These are phyloP conservation scores for Anticlea derivata DNA, from an alignment of 2,888 invertebrate species.

Conservation along the genomic window DNA sequence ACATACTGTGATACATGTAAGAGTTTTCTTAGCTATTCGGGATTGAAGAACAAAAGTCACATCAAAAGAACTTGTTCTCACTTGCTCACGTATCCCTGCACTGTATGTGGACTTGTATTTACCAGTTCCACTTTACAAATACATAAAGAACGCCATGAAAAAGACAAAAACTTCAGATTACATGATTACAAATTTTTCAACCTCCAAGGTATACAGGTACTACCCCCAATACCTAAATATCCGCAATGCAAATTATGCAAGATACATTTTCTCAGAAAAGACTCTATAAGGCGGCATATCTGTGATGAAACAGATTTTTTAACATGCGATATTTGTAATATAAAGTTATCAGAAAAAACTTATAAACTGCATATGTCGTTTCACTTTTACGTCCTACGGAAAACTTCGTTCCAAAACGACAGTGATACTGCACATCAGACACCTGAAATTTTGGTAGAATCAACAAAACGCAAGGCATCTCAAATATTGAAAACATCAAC, in stretches of 20 bases:
- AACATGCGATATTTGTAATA: slow-evolving; percentile 55
- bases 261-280: slow-evolving; percentile 54
- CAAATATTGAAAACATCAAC: neutral
- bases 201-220: slow-evolving; percentile 49
- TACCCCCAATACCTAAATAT: slow-evolving; percentile 60
- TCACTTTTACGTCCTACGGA: slow-evolving; percentile 52
- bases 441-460: neutral
- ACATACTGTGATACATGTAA: slow-evolving; percentile 58
- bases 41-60: slow-evolving; percentile 44
- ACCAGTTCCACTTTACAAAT: slow-evolving; percentile 42
- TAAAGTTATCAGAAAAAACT: slow-evolving; percentile 52
- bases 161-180: slow-evolving; percentile 45
- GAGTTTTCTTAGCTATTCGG: slow-evolving; percentile 47
- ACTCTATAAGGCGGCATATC: slow-evolving; percentile 45
- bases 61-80: slow-evolving; percentile 45
- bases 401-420: neutral
- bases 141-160: slow-evolving; percentile 53
- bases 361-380: slow-evolving; percentile 61
- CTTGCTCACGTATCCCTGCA: slow-evolving; percentile 48
- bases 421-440: neutral
- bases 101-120: slow-evolving; percentile 59
- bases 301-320: slow-evolving; percentile 50
- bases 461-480: neutral
- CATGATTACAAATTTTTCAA: slow-evolving; percentile 60
- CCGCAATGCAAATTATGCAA: slow-evolving; percentile 57